These are phyloP conservation scores for Anolis sagrei DNA, from an alignment of 2,113 vertebrate species.

Conservation along the genomic window DNA sequence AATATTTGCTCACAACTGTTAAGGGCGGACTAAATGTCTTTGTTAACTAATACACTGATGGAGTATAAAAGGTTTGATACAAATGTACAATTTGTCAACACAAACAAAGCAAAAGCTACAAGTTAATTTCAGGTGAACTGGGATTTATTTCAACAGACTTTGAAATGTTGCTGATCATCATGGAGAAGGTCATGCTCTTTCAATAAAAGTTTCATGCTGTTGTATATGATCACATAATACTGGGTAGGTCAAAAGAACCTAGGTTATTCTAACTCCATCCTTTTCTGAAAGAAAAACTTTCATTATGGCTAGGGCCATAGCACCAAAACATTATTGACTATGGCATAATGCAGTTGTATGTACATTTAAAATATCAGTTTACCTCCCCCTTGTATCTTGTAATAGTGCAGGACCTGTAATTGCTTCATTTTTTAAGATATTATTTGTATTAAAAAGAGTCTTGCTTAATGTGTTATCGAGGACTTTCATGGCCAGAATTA, in stretches of 20 bases:
- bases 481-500: too few species aligned
- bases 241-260: background rate
- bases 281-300: background rate
- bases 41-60: conserved; percentile 22
- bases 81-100: conserved; percentile 22
- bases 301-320: background rate
- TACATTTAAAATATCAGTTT: background rate
- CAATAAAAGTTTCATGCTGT: background rate
- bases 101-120: background rate
- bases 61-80: conserved; percentile 36
- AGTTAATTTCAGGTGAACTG: background rate
- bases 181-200: background rate
- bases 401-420: too few species aligned
- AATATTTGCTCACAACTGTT: conserved; percentile 44
- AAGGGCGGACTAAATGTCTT: conserved; percentile 41
- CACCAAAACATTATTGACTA: background rate
- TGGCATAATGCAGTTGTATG: background rate
- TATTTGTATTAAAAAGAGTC: background rate
- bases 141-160: background rate
- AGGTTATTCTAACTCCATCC: background rate
- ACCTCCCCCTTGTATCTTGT: background rate
- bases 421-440: background rate
- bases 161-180: background rate
- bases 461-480: too few species aligned
- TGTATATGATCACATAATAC: background rate